Percentiles rank a stretch among this genome's conserved stretches.
Conservation (phyloP, 2,888 invertebrate species). For the Cepaea hortensis region DNA sequence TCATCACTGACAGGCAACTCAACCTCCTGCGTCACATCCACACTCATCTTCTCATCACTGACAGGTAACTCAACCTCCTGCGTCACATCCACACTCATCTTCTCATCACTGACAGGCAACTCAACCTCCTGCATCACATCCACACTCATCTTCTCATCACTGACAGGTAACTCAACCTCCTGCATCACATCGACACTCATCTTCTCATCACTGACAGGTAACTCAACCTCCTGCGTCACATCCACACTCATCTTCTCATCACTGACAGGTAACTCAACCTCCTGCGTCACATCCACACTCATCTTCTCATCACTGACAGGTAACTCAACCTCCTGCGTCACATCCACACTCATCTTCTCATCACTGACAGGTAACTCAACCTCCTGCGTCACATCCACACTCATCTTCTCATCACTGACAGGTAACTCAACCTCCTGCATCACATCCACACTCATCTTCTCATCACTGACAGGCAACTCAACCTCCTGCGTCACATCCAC, state of each 20-base stretch:
- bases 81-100: background rate
- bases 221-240: background rate
- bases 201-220: no score
- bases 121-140: background rate
- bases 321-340: background rate
- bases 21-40: background rate
- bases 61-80: background rate
- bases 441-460: background rate
- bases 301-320: no score
- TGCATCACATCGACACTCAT: background rate
- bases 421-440: background rate
- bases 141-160: background rate
- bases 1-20: no score
- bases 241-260: background rate
- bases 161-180: background rate
- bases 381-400: background rate
- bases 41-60: background rate
- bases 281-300: background rate
- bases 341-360: background rate
- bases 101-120: no score
- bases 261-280: background rate
- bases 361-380: background rate
- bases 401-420: background rate
- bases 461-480: background rate
- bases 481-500: background rate